phyloP scores from a whole-genome alignment of 2,113 vertebrate genomes.

The Uria aalge region DNA sequence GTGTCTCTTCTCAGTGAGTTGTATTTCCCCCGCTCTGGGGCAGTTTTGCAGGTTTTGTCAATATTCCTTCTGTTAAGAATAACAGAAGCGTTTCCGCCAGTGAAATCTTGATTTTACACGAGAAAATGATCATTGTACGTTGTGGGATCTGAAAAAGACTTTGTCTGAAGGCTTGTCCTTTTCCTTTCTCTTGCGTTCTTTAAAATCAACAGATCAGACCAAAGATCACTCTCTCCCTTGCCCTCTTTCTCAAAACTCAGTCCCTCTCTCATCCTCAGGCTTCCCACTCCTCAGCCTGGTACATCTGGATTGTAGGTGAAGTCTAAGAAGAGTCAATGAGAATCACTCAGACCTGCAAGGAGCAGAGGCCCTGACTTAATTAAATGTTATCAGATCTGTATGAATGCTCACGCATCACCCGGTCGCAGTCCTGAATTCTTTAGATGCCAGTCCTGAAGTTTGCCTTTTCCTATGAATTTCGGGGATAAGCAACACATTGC shows the following conservation, averaged over 20 bases:
- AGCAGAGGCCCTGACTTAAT: neutral
- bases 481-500: neutral
- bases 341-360: neutral
- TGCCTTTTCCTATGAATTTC: neutral
- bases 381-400: neutral
- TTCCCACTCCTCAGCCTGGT: neutral
- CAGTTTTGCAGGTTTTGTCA: neutral
- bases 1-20: neutral
- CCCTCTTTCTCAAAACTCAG: neutral
- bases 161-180: neutral
- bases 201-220: neutral
- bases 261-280: neutral
- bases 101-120: neutral
- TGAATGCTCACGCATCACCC: neutral
- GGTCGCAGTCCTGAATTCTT: neutral
- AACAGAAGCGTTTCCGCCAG: neutral
- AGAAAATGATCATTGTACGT: neutral
- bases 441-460: neutral
- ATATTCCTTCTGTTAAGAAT: neutral
- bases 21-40: neutral
- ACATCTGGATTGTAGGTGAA: neutral
- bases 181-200: neutral
- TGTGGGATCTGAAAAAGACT: neutral
- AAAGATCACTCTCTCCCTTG: neutral
- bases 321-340: neutral